Evolutionary conservation across 2,113 vertebrate species (phyloP), one percentile per base, ranked within the genome.

Genomic region (Raja brachyura): DNA sequence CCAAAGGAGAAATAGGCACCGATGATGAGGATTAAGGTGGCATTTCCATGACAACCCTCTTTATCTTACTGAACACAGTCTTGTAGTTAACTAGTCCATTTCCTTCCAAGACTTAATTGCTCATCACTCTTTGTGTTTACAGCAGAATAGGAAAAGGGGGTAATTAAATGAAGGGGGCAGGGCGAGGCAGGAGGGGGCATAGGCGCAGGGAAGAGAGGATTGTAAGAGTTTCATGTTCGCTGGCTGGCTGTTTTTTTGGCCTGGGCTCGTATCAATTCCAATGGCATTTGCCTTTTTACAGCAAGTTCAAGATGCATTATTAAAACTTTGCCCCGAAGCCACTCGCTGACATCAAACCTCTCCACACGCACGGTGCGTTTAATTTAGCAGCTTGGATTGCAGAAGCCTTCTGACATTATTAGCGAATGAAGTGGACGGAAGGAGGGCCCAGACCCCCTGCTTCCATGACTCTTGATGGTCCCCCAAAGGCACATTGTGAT

Each of bases 121-220:
- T 88, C n/a, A 61, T 66, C 83, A 88, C 59, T 88, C 83, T 63
- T 88, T n/a, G 63, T 88, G 59, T 88, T 88, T 88, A 88, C 59
- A 66, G 83, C 59, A 25, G 31, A 88, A 31, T 88, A 66, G 33
- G 8, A 28, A 59, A 63, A 88, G 63, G 13, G 59, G 54, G 13
- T 63, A 88, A 63, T 88, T 31, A 88, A 88, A 63, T 88, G 83
- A 88, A 88, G 83, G 59, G 4, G 39, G 39, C n/a, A n/a, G 39
- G 39, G 39, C n/a, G n/a, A n/a, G n/a, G n/a, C n/a, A n/a, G 39
- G 39, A 3, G 39, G 39, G 39, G 28, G 61, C n/a, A 16, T 9
- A 66, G n/a, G 28, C 83, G 31, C 59, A 31, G 83, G 31, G 59
- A 63, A 61, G 83, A 88, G 83, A 59, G 74, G 83, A 18, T 63